phyloP scores from a whole-genome alignment of 2,797 vertebrate species.

The Phyllotis vaccarum region DNA sequence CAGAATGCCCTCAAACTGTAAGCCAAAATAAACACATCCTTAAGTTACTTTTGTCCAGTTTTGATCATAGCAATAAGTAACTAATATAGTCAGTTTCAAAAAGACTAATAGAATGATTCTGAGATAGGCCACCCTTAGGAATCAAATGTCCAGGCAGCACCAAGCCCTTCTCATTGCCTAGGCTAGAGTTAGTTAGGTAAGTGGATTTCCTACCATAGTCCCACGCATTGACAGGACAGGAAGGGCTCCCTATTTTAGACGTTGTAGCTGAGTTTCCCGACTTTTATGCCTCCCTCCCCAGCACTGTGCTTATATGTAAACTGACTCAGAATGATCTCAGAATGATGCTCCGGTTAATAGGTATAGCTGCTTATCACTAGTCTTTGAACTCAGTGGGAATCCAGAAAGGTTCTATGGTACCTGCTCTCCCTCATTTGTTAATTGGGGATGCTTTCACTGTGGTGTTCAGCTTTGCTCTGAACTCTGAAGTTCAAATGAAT shows the following conservation, averaged over 20 bases:
- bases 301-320: slow-evolving; percentile 54
- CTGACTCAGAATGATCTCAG: slow-evolving; percentile 78
- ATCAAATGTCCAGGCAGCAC: neutral
- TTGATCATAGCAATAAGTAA: neutral
- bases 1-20: neutral
- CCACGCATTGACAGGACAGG: neutral
- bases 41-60: neutral
- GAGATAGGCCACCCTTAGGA: slow-evolving; percentile 17
- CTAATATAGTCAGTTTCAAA: slow-evolving; percentile 22
- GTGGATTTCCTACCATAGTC: neutral
- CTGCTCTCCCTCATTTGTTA: neutral
- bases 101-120: slow-evolving; percentile 31
- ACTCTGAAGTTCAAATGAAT: neutral
- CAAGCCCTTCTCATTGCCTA: neutral
- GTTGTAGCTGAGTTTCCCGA: slow-evolving; percentile 37
- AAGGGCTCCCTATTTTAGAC: slow-evolving; percentile 10
- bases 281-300: slow-evolving; percentile 39
- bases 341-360: slow-evolving; percentile 54
- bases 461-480: neutral
- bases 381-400: slow-evolving; percentile 41
- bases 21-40: neutral
- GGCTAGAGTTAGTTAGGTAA: slow-evolving; percentile 28
- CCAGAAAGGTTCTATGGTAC: slow-evolving; percentile 12
- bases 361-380: slow-evolving; percentile 9
- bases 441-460: neutral